Percentiles rank a stretch among this genome's conserved stretches.
These are phyloP conservation scores for Leptinotarsa texana DNA, from an alignment of 1,140 invertebrate genomes.

Conservation along the genomic window DNA sequence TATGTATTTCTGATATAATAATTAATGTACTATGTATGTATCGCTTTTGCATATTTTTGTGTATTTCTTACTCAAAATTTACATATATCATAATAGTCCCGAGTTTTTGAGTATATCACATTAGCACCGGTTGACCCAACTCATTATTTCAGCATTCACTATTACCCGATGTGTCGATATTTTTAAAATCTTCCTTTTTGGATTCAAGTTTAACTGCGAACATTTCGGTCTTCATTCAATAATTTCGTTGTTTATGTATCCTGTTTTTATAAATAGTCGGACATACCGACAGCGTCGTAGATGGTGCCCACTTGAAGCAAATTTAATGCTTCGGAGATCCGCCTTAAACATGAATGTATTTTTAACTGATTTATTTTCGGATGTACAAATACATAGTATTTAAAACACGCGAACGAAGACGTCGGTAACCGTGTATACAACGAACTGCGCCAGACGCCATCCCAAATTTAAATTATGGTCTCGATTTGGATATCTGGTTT, in stretches of 20 bases:
- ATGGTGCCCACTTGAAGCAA: neutral
- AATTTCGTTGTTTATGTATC: constrained; percentile 2
- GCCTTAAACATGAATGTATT: neutral
- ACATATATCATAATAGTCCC: too few species aligned
- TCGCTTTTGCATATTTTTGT: too few species aligned
- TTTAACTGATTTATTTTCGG: constrained; percentile 8
- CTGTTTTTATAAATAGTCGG: neutral
- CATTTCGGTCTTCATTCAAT: neutral
- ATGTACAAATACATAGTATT: neutral
- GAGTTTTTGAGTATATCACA: too few species aligned
- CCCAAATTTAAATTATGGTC: constrained; percentile 7
- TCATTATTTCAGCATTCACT: too few species aligned
- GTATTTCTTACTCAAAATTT: too few species aligned
- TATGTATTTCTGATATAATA: too few species aligned
- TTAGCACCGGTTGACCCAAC: too few species aligned
- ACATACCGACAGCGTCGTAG: neutral
- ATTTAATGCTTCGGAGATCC: constrained; percentile 2
- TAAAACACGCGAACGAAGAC: constrained; percentile 5
- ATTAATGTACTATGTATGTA: too few species aligned
- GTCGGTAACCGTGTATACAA: neutral
- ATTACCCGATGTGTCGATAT: too few species aligned
- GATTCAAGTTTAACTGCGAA: too few species aligned
- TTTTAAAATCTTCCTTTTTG: too few species aligned
- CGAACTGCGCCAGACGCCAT: neutral
- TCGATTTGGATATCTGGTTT: constrained; percentile 8